These are phyloP conservation scores for Protonemura montana DNA, from an alignment of 2,888 invertebrate species.

Conservation along the genomic window DNA sequence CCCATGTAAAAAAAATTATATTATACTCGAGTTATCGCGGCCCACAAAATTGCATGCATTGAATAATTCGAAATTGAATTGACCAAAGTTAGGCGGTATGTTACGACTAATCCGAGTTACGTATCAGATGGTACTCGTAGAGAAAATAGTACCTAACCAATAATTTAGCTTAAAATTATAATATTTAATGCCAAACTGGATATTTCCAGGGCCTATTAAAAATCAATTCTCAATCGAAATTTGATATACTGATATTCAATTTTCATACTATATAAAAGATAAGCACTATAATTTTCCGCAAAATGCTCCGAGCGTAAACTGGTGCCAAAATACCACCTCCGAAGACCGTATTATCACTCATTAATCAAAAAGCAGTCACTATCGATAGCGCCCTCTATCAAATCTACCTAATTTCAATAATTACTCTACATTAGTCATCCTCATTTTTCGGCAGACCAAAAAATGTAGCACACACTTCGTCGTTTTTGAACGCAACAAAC, in stretches of 20 bases:
- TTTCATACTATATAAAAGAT: background rate
- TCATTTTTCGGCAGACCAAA: background rate
- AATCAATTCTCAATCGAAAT: background rate
- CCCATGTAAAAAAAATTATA: background rate
- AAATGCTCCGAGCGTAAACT: background rate
- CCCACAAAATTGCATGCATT: background rate
- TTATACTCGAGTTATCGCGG: background rate
- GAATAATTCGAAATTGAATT: background rate
- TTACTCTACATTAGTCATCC: background rate
- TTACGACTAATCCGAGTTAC: background rate
- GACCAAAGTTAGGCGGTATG: background rate
- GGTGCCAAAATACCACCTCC: conserved; percentile 12
- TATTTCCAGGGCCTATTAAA: background rate
- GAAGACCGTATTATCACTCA: background rate
- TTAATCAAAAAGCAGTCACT: conserved; percentile 7
- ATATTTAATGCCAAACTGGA: background rate
- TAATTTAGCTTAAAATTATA: background rate
- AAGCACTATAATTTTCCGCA: background rate
- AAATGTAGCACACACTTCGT: background rate
- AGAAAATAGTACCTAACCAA: background rate
- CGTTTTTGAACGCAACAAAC: background rate
- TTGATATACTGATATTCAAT: background rate
- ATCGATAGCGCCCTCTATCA: background rate
- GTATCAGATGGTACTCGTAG: background rate
- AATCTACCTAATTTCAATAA: background rate